A percentile compares a stretch with the other conserved stretches of the same genome.
phyloP scores from a whole-genome alignment of 2,797 vertebrate species.

The Cuculus canorus region DNA sequence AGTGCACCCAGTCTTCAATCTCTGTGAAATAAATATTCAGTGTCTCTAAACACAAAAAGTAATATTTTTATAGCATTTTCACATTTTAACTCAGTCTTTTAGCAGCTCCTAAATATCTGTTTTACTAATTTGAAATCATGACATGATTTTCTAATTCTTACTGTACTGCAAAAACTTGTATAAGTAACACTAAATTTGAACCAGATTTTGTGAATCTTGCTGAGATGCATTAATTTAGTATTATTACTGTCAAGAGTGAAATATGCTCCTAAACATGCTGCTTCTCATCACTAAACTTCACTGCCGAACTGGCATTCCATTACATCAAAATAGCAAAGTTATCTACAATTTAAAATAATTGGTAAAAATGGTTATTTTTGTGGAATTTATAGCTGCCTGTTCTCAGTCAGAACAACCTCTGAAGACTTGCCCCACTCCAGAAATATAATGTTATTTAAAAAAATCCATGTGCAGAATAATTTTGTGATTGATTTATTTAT shows the following conservation, averaged over 20 bases:
- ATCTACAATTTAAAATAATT: conserved; percentile 52
- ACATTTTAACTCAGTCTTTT: conserved; percentile 63
- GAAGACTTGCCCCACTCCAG: not conserved
- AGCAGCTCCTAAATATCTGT: conserved; percentile 69
- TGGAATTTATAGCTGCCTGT: conserved; percentile 13
- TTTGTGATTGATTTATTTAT: not conserved
- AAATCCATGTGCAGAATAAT: accelerated
- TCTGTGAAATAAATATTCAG: conserved; percentile 15
- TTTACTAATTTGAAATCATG: conserved; percentile 71
- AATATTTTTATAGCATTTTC: conserved; percentile 49
- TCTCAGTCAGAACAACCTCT: not conserved
- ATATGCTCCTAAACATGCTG: conserved; percentile 63
- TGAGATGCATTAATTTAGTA: conserved; percentile 71
- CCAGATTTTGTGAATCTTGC: conserved; percentile 67
- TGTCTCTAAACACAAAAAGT: not conserved
- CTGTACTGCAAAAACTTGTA: conserved; percentile 57
- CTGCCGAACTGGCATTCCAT: conserved; percentile 57
- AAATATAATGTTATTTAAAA: not conserved
- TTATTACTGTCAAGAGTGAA: conserved; percentile 76
- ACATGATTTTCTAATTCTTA: conserved; percentile 73
- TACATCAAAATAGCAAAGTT: conserved; percentile 47
- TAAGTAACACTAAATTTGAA: conserved; percentile 74
- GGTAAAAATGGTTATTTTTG: conserved; percentile 37
- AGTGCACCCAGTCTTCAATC: not conserved
- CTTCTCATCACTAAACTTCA: conserved; percentile 63